These are phyloP conservation scores for Conus canariensis DNA, from an alignment of 2,888 invertebrate genomes.

Conservation along the genomic window DNA sequence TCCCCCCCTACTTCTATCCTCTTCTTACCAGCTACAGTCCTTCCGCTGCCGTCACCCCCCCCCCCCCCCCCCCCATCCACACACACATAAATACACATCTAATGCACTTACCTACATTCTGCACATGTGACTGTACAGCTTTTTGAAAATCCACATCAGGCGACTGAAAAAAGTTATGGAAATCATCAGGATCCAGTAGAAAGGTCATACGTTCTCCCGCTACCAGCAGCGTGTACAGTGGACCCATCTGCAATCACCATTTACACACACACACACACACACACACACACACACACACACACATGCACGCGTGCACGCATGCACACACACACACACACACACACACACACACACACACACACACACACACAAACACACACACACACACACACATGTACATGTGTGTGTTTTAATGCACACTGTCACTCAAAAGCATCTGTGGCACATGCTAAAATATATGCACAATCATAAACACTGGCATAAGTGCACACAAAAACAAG, in stretches of 20 bases:
- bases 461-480: not conserved
- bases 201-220: slow-evolving; percentile 73
- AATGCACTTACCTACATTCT: slow-evolving; percentile 65
- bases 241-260: slow-evolving; percentile 64
- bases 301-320: not conserved
- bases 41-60: not conserved
- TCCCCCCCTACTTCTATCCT: not conserved
- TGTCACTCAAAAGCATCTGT: not conserved
- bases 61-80: not conserved
- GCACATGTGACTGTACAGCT: slow-evolving; percentile 69
- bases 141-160: slow-evolving; percentile 68
- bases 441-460: not conserved
- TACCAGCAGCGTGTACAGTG: slow-evolving; percentile 69
- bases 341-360: not conserved
- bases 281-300: not conserved
- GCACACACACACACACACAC: not conserved
- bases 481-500: not conserved
- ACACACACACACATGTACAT: slow-evolving; percentile 7
- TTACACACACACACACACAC: slow-evolving; percentile 18
- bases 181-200: slow-evolving; percentile 68
- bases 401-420: not conserved
- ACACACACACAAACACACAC: not conserved
- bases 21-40: not conserved
- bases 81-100: not conserved
- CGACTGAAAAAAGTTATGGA: slow-evolving; percentile 69